These are phyloP conservation scores for Epinephelus cyanopodus DNA, from an alignment of 2,113 vertebrate species.

Conservation along the genomic window DNA sequence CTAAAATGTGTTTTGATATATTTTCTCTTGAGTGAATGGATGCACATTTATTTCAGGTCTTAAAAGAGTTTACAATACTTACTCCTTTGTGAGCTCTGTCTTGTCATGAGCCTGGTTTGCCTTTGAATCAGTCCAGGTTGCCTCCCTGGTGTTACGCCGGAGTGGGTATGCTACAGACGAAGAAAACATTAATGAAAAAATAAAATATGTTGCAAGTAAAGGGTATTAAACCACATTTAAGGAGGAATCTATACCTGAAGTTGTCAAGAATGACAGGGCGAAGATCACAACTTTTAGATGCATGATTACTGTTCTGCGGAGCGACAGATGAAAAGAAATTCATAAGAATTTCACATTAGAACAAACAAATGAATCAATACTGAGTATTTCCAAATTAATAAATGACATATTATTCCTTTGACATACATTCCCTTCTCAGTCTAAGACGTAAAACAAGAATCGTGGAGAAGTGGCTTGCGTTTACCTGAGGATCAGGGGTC, in stretches of 20 bases:
- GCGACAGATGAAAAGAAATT: slow-evolving; percentile 42
- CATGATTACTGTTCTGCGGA: slow-evolving; percentile 73
- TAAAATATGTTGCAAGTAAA: background rate
- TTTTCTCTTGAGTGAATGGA: background rate
- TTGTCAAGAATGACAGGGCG: slow-evolving; percentile 61
- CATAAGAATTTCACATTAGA: background rate
- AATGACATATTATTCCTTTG: background rate
- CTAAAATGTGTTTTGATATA: background rate
- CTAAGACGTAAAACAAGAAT: background rate
- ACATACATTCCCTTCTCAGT: background rate
- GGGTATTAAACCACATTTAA: background rate
- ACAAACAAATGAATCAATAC: background rate
- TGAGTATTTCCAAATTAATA: background rate
- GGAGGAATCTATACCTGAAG: slow-evolving; percentile 74
- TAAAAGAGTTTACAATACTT: slow-evolving; percentile 57
- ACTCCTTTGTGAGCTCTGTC: slow-evolving; percentile 78
- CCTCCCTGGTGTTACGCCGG: slow-evolving; percentile 65
- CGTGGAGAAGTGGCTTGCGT: slow-evolving; percentile 14
- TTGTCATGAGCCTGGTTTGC: slow-evolving; percentile 82
- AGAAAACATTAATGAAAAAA: slow-evolving; percentile 1
- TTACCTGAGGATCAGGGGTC: slow-evolving; percentile 64
- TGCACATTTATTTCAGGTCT: background rate
- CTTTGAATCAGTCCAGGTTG: slow-evolving; percentile 82
- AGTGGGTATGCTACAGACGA: slow-evolving; percentile 75
- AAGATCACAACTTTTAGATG: slow-evolving; percentile 66